Evolutionary conservation across 2,888 invertebrate genomes (phyloP).

Genomic region (Seira sanloemensis): DNA sequence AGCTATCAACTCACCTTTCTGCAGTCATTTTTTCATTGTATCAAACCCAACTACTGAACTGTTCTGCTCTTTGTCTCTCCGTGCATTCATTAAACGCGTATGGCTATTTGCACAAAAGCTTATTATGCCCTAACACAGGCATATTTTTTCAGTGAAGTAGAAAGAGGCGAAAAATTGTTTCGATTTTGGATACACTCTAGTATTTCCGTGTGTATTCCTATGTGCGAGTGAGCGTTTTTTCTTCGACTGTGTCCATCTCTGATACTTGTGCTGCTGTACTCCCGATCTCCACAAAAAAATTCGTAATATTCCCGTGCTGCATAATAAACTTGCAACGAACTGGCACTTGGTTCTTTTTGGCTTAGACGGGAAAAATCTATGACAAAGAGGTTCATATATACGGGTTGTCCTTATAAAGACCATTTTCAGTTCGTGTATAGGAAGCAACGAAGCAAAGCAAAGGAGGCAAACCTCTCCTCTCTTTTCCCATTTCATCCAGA

Average conservation of each 20-base stretch:
- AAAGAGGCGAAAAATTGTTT: too few species aligned
- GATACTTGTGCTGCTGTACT: too few species aligned
- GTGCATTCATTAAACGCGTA: not conserved
- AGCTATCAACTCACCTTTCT: not conserved
- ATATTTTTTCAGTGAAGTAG: not conserved
- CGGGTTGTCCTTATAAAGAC: not conserved
- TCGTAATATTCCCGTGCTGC: not conserved
- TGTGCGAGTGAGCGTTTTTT: too few species aligned
- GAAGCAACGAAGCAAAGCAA: not conserved
- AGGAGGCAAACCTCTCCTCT: not conserved
- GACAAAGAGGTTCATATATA: constrained; percentile 4
- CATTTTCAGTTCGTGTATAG: not conserved
- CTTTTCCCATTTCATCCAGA: not conserved
- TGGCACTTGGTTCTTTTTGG: not conserved
- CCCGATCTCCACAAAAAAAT: not conserved
- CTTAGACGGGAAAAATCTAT: not conserved
- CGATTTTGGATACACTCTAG: not conserved
- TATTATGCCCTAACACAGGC: not conserved
- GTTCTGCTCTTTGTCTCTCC: not conserved
- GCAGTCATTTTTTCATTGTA: not conserved
- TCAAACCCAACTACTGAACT: not conserved
- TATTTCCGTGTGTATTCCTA: not conserved
- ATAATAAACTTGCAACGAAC: not conserved
- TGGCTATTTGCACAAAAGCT: not conserved
- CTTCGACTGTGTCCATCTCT: too few species aligned